These are phyloP conservation scores for human DNA, from an alignment of 2,113 vertebrate genomes.

Conservation along the genomic window GRCh38 chr4:84745501-84746000, in stretches of 20 bases:
- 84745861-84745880: not conserved
- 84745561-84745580: not conserved
- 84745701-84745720: not conserved
- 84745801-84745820: not conserved
- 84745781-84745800: not conserved
- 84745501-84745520: not conserved
- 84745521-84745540: not conserved
- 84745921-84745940: not conserved
- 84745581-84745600: not conserved
- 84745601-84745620: not conserved
- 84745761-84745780: not conserved
- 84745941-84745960: not conserved
- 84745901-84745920: not conserved
- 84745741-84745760: not conserved
- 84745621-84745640: constrained; percentile 25
- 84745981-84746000: not conserved
- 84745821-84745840: not conserved
- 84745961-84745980: not conserved
- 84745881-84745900: not conserved
- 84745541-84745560: not conserved
- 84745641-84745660: not conserved
- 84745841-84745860: not conserved
- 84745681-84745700: not conserved
- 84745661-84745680: not conserved
- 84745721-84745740: not conserved